Evolutionary conservation across 2,797 vertebrate genomes (phyloP), one percentile per base, ranked within the genome.

Genomic region (Spizella passerina): DNA sequence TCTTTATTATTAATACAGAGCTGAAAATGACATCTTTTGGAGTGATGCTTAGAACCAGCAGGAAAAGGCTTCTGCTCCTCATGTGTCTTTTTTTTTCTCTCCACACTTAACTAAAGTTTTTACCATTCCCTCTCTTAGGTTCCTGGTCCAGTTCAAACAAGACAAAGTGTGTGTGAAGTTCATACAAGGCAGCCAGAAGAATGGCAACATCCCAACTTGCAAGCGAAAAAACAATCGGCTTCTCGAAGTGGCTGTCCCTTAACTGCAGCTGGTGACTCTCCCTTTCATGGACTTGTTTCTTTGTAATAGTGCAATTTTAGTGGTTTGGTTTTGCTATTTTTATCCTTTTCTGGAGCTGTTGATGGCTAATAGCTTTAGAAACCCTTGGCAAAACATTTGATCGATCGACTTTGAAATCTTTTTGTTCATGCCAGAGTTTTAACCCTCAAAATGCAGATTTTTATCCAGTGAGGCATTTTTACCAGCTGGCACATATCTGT

Each of bases 111-210:
- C 34, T 75, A 21, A 83, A 86, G 41, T 6, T 6, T 52, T 17
- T 94, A 36, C 82, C 79, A 12, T 91, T 95, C 44, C 32, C 46
- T 77, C 88, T 92, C 60, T 55, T 97, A 99, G 99, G 98, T 99
- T 99, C 85, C 98, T 99, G 92, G 99, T 99, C 91, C 99, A 99
- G 96, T 99, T 99, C 98, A 99, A 99, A 81, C 99, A 99, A 71
- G 99, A 99, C 97, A 99, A 99, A 98, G 99, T 99, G 4, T 99
- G 99, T n/a, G 99, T 99, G 91, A 99, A 99, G 96, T 99, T 99
- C 95, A 98, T 99, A 94, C 99, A 98, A 91, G 98, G 98, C 69
- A 98, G 95, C 94, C 98, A 99, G 92, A 99, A 99, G 94, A 99
- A 99, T 0, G 99, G 99, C 96, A 99, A 98, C 92, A 97, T 98